Evolutionary conservation across 2,797 vertebrate species (phyloP), one percentile per base, ranked within the genome.

Genomic region (Microctenopoma lineatum): DNA sequence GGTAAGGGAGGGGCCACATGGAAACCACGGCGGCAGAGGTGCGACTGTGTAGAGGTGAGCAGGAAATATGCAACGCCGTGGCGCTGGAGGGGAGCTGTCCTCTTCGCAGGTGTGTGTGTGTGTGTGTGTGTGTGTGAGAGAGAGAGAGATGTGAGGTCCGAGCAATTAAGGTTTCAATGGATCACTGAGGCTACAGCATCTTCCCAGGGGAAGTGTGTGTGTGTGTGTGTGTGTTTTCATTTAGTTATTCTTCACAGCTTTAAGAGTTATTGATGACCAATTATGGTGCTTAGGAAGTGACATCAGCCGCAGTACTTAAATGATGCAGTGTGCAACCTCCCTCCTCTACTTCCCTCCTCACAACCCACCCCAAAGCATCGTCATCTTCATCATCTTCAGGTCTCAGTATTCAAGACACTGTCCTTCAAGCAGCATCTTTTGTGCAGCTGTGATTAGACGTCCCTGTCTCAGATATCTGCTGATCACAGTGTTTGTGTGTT

Each of bases 231-330:
- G 55, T 59, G 55, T 36, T 44, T 75, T 82, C 52, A 75, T 83
- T 83, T 57, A 77, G 16, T 72, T 68, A 65, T 68, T 80, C 60
- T 76, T 86, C 71, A 75, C 73, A 66, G 76, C 59, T 65, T 63
- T 65, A 69, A 70, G 66, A 86, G 64, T 68, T 68, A 84, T 59
- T 81, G 75, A 89, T 85, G 84, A 78, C 86, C 86, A 87, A 79
- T 85, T 86, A 83, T 83, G 84, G 84, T 78, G 75, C 44, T 82
- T 88, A 84, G 88, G 87, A 90, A 87, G 79, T 87, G 71, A 89
- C 87, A 90, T 90, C 86, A 89, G 83, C 72, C 10, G 68, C 80
- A 84, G 79, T 58, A 77, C 72, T 85, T 87, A 84, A 85, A 83
- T 69, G 81, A 87, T 87, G 84, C 85, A 84, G 73, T 69, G 56